phyloP scores from a whole-genome alignment of 35 echinoderm and acorn worm species.

The Stichopus chloronotus region DNA sequence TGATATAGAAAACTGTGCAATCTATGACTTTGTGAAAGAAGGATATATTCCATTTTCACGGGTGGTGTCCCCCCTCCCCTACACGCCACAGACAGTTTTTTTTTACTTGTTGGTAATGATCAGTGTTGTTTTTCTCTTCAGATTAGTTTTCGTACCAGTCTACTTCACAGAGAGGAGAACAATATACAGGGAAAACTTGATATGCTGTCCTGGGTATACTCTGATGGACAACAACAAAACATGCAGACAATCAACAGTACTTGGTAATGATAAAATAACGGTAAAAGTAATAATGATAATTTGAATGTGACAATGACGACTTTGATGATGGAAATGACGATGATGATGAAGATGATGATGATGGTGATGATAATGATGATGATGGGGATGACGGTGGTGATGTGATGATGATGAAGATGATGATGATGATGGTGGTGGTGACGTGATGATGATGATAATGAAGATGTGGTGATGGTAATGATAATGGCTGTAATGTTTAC shows the following conservation, averaged over 20 bases:
- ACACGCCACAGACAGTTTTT: not conserved
- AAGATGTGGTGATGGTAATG: too few species aligned
- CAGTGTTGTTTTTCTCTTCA: not conserved
- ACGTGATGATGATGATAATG: too few species aligned
- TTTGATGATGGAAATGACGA: too few species aligned
- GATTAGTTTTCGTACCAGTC: slow-evolving; percentile 29
- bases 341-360: too few species aligned
- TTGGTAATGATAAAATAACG: not conserved
- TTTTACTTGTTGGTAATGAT: not conserved
- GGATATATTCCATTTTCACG: not conserved
- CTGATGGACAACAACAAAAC: not conserved
- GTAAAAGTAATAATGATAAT: not conserved
- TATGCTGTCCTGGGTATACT: slow-evolving; percentile 10
- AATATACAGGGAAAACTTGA: not conserved
- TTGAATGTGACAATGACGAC: too few species aligned
- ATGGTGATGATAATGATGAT: too few species aligned
- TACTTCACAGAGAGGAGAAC: not conserved
- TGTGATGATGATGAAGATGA: too few species aligned
- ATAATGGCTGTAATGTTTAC: too few species aligned
- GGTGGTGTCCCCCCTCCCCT: not conserved
- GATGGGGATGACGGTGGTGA: too few species aligned
- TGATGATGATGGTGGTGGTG: too few species aligned
- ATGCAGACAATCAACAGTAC: not conserved
- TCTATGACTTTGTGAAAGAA: too few species aligned
- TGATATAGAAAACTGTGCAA: too few species aligned